Evolutionary conservation across 2,888 invertebrate genomes (phyloP).

Genomic region (Coelogynopora nodosa): DNA sequence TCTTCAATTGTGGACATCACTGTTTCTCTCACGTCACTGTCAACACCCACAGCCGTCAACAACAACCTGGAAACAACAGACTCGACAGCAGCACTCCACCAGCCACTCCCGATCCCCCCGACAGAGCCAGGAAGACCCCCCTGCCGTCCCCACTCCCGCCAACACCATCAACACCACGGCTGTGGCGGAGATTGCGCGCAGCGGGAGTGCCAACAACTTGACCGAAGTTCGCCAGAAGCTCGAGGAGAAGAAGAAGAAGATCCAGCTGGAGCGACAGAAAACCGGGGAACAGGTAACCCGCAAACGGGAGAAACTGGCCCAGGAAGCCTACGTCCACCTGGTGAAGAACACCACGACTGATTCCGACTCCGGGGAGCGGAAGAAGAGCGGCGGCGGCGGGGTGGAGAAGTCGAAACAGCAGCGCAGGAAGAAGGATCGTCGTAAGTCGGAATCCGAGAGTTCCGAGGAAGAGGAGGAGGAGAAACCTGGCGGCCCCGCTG

Average conservation of each 20-base stretch:
- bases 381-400: background rate
- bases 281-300: background rate
- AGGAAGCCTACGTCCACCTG: background rate
- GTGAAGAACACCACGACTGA: background rate
- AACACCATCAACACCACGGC: too few relatives aligned
- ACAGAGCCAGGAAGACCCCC: background rate
- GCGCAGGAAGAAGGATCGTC: background rate
- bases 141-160: background rate
- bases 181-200: background rate
- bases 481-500: background rate
- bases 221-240: background rate
- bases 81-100: background rate
- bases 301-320: background rate
- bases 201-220: background rate
- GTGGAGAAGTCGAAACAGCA: background rate
- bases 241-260: background rate
- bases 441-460: background rate
- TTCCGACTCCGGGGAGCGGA: background rate
- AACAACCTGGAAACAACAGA: background rate
- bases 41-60: background rate
- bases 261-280: background rate
- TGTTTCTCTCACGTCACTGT: too few relatives aligned
- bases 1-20: too few relatives aligned
- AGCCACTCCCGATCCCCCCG: background rate
- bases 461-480: background rate